phyloP scores from a whole-genome alignment of 1,140 invertebrate species.

The Drosophila nannoptera region DNA sequence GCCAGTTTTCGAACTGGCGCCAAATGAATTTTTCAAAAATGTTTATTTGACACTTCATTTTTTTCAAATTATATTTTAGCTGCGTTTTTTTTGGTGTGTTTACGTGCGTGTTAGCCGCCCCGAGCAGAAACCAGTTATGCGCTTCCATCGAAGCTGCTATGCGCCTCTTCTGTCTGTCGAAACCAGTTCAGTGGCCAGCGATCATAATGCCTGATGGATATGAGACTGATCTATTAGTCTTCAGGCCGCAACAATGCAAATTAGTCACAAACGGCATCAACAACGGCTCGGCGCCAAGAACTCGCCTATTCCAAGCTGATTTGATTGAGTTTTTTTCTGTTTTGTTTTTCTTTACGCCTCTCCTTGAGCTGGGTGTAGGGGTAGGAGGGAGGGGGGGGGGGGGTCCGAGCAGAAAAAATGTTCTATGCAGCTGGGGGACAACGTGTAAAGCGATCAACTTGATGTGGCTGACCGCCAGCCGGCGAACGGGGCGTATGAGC shows the following conservation, averaged over 20 bases:
- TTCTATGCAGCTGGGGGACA: conserved; percentile 25
- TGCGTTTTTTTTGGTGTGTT: not conserved
- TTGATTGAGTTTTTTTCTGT: not conserved
- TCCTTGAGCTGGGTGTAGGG: conserved; percentile 43
- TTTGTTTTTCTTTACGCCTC: not conserved
- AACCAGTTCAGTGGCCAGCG: conserved; percentile 55
- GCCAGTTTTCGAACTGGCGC: conserved; percentile 28
- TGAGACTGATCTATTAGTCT: conserved; percentile 70
- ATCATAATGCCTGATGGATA: conserved; percentile 63
- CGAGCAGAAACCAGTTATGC: conserved; percentile 32
- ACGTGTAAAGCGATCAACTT: conserved; percentile 48
- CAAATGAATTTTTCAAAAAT: conserved; percentile 58
- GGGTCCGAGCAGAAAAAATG: conserved; percentile 24
- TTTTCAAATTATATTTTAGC: not conserved
- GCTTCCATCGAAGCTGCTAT: not conserved
- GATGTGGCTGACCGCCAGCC: conserved; percentile 48
- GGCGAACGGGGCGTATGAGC: conserved; percentile 51
- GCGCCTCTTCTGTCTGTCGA: conserved; percentile 25
- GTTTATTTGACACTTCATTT: conserved; percentile 53
- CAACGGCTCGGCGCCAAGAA: not conserved
- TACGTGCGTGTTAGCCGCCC: conserved; percentile 1
- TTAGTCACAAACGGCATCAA: conserved; percentile 34
- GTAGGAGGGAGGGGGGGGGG: not conserved
- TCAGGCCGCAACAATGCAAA: conserved; percentile 58
- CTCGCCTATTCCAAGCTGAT: conserved; percentile 13